phyloP scores from a whole-genome alignment of 2,797 vertebrate genomes.

The Toxotes lorentzi region DNA sequence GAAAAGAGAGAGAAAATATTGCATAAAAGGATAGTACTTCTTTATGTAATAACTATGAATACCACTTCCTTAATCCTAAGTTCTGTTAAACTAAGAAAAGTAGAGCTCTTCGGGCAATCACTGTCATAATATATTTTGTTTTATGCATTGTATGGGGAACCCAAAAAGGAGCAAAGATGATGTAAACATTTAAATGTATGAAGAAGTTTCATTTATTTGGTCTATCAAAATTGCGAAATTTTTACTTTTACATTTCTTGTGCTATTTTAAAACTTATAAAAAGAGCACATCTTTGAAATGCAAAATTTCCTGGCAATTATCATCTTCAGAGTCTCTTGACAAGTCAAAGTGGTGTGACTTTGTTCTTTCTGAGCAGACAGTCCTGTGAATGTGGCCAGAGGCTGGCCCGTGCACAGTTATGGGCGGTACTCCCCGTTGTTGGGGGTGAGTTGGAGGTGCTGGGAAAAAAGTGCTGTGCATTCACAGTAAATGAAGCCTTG shows the following conservation, averaged over 20 bases:
- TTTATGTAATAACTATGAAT: constrained; percentile 27
- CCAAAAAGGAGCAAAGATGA: not conserved
- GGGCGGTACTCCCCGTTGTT: constrained; percentile 73
- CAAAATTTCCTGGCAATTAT: constrained; percentile 29
- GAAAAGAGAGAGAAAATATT: constrained; percentile 34
- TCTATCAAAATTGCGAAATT: not conserved
- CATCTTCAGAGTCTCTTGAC: constrained; percentile 53
- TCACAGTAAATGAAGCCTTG: constrained; percentile 74
- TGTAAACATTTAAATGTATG: not conserved
- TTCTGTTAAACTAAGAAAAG: not conserved
- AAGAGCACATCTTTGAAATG: not conserved
- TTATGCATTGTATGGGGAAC: not conserved
- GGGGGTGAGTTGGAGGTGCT: constrained; percentile 76
- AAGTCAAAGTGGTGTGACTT: constrained; percentile 61
- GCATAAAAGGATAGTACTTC: constrained; percentile 24
- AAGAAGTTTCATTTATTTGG: not conserved
- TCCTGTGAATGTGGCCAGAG: constrained; percentile 63
- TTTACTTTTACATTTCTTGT: not conserved
- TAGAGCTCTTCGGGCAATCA: not conserved
- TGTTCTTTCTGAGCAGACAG: constrained; percentile 48
- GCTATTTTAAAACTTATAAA: not conserved
- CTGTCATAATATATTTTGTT: not conserved
- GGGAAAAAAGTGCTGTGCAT: constrained; percentile 76
- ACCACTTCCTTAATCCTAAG: constrained; percentile 15
- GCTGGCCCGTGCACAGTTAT: constrained; percentile 67